Percentiles rank a stretch among this genome's conserved stretches.
These are phyloP conservation scores for Trematomus bernacchii DNA, from an alignment of 2,797 vertebrate species.

Conservation along the genomic window DNA sequence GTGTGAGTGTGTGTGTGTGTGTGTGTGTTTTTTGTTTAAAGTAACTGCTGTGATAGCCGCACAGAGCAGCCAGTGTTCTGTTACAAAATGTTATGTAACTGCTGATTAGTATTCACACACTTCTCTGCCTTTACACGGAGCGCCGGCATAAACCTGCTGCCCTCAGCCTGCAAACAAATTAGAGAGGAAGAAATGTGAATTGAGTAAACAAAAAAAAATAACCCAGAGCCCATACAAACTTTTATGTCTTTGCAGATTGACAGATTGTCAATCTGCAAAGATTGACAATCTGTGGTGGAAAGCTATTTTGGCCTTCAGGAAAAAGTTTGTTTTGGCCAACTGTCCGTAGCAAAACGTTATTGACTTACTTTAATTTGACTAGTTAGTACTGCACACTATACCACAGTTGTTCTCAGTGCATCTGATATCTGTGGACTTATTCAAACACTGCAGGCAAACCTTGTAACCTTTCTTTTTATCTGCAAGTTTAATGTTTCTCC, in stretches of 20 bases:
- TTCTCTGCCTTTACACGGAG: neutral
- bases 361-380: no score
- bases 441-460: neutral
- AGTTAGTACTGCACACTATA: neutral
- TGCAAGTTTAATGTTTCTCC: no score
- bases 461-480: neutral
- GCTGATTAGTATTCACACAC: conserved; percentile 55
- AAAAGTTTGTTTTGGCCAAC: neutral
- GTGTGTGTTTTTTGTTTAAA: neutral
- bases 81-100: conserved; percentile 57
- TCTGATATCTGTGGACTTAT: neutral
- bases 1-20: neutral
- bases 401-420: neutral
- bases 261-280: no score
- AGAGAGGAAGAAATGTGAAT: neutral
- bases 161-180: conserved; percentile 27
- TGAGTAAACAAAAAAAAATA: neutral
- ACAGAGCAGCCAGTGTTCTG: conserved; percentile 60
- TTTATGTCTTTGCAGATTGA: neutral
- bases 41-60: neutral
- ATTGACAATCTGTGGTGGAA: no score
- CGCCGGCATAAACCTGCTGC: neutral
- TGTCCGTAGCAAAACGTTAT: neutral
- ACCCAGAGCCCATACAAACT: neutral
- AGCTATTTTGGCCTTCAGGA: neutral